A percentile compares a stretch with the other conserved stretches of the same genome.
phyloP scores from a whole-genome alignment of 2,113 vertebrate species.

The Misgurnus anguillicaudatus region DNA sequence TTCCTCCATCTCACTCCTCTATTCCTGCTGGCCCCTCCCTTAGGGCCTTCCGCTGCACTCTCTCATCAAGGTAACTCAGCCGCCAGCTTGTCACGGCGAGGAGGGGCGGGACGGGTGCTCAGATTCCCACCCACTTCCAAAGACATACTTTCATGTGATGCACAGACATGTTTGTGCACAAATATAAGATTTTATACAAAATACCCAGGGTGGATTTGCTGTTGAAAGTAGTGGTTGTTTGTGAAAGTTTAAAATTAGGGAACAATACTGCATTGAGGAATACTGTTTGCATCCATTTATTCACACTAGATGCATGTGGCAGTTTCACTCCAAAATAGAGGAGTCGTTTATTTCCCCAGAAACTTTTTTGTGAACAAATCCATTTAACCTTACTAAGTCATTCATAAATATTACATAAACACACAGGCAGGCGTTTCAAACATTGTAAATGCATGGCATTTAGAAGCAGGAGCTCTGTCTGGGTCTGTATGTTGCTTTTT shows the following conservation, averaged over 20 bases:
- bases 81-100: slow-evolving; percentile 38
- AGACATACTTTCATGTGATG: neutral
- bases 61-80: slow-evolving; percentile 95
- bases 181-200: too few species aligned
- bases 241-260: neutral
- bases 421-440: too few species aligned
- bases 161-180: neutral
- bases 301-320: too few species aligned
- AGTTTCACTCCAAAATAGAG: too few species aligned
- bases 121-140: slow-evolving; percentile 41
- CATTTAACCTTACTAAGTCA: too few species aligned
- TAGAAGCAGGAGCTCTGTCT: neutral
- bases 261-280: neutral
- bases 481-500: slow-evolving; percentile 28
- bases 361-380: too few species aligned
- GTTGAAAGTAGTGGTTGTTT: too few species aligned
- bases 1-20: slow-evolving; percentile 89
- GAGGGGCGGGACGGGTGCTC: slow-evolving; percentile 49
- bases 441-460: neutral
- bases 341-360: too few species aligned
- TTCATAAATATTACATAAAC: too few species aligned
- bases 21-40: slow-evolving; percentile 90
- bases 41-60: slow-evolving; percentile 94
- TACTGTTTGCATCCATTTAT: neutral
- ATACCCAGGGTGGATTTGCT: too few species aligned